Evolutionary conservation across 2,113 vertebrate species (phyloP).

Genomic region (Collichthys lucidus): DNA sequence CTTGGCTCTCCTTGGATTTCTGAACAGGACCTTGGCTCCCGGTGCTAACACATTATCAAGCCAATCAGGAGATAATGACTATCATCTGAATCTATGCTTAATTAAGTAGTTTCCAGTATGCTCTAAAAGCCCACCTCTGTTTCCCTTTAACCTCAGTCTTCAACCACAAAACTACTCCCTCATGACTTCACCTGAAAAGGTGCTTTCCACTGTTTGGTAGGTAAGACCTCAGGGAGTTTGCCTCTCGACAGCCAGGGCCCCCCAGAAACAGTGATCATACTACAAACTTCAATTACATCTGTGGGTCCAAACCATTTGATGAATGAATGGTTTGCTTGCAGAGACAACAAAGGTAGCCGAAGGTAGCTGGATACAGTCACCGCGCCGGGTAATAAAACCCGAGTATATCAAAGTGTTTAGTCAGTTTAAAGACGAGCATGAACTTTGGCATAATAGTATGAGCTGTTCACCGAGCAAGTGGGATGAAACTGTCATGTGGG

Average conservation of each 20-base stretch:
- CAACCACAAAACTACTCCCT: conserved; percentile 77
- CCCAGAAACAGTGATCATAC: conserved; percentile 58
- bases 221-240: conserved; percentile 70
- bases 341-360: conserved; percentile 69
- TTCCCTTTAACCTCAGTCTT: conserved; percentile 74
- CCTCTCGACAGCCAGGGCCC: conserved; percentile 56
- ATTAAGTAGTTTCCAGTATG: conserved; percentile 79
- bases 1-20: conserved; percentile 19
- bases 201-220: conserved; percentile 89
- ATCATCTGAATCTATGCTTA: conserved; percentile 79
- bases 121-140: conserved; percentile 53
- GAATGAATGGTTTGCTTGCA: conserved; percentile 70
- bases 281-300: conserved; percentile 73
- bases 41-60: conserved; percentile 70
- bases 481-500: conserved; percentile 66
- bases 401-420: conserved; percentile 68
- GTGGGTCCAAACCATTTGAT: conserved; percentile 68
- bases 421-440: conserved; percentile 64
- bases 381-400: conserved; percentile 55
- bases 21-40: conserved; percentile 16
- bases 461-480: conserved; percentile 55
- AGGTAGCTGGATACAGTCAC: conserved; percentile 62
- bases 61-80: conserved; percentile 82
- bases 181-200: conserved; percentile 84
- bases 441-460: conserved; percentile 40